Evolutionary conservation across 2,888 invertebrate species (phyloP).

Genomic region (Polymixis flavicincta): DNA sequence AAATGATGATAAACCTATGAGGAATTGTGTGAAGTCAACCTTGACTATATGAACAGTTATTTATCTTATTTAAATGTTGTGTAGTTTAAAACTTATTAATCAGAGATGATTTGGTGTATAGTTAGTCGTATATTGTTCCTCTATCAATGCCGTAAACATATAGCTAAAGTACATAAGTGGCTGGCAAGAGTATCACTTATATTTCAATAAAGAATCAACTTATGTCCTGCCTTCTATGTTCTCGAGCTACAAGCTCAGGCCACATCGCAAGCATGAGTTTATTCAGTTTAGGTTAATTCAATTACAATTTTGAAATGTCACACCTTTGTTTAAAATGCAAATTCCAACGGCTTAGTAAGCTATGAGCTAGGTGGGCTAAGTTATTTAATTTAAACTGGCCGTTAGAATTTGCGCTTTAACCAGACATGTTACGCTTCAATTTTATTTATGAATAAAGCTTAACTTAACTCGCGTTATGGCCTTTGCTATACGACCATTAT

Average conservation of each 20-base stretch:
- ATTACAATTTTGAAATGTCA: background rate
- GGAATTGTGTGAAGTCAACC: background rate
- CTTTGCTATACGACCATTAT: background rate
- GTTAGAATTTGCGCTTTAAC: background rate
- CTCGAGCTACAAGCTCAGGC: slow-evolving; percentile 8
- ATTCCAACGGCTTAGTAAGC: slow-evolving; percentile 1
- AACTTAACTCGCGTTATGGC: background rate
- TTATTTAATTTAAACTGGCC: background rate
- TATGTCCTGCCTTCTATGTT: slow-evolving; percentile 19
- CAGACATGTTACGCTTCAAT: background rate
- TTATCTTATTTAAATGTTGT: slow-evolving; percentile 7
- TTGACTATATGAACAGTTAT: slow-evolving; percentile 14
- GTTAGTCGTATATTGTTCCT: slow-evolving; percentile 12
- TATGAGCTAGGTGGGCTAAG: slow-evolving; percentile 29
- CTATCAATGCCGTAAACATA: background rate
- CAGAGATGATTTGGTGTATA: slow-evolving; percentile 35
- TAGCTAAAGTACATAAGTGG: slow-evolving; percentile 15
- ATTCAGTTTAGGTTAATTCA: background rate
- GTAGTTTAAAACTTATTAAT: slow-evolving; percentile 5
- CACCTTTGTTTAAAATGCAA: background rate
- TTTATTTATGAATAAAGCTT: background rate
- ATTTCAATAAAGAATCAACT: background rate
- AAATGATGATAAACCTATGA: background rate
- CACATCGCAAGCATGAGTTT: background rate
- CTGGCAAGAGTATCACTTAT: background rate